Conservation (phyloP, 2,888 invertebrate species). For the Apamea anceps region DNA sequence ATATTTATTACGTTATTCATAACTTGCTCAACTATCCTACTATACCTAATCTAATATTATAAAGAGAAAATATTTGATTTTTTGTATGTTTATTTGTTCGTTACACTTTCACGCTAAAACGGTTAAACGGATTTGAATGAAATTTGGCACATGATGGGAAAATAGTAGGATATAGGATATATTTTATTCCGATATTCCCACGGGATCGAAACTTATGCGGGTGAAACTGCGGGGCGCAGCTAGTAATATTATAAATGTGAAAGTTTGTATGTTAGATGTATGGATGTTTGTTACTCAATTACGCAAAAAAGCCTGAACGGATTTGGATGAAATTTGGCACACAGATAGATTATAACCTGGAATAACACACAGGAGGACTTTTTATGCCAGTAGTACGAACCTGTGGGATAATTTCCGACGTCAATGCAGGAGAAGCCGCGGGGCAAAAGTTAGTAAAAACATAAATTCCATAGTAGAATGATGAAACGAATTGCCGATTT, state of each 20-base stretch:
- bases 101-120: not conserved
- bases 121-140: not conserved
- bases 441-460: conserved; percentile 53
- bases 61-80: not conserved
- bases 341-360: not conserved
- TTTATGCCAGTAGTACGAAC: not conserved
- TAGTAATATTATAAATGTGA: not conserved
- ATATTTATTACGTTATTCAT: conserved; percentile 54
- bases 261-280: not conserved
- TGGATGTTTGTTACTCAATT: not conserved
- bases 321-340: not conserved
- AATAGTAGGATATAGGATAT: no score
- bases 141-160: not conserved
- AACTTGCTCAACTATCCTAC: conserved; percentile 52
- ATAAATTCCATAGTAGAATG: conserved; percentile 68
- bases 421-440: not conserved
- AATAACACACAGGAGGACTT: not conserved
- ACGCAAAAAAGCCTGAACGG: not conserved
- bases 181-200: no score
- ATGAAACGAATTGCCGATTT: conserved; percentile 82
- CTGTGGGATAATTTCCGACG: not conserved
- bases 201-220: no score
- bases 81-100: not conserved
- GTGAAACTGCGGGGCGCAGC: no score
- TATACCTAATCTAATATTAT: not conserved